These are phyloP conservation scores for Raja brachyura DNA, from an alignment of 2,113 vertebrate species.

Conservation along the genomic window DNA sequence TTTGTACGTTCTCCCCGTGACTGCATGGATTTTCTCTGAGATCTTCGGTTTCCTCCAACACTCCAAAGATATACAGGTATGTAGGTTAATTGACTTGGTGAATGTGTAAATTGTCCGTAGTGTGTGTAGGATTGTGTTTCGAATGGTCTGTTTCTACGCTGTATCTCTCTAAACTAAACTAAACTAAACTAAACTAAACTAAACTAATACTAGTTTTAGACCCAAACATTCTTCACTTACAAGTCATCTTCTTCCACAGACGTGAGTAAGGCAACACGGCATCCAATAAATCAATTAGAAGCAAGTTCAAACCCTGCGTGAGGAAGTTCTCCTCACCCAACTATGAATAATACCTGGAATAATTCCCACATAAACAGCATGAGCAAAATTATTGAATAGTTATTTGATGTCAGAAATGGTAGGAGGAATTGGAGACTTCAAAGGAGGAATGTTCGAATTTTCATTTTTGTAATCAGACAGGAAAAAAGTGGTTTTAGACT, in stretches of 20 bases:
- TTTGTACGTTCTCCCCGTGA: no score
- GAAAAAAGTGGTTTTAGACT: neutral
- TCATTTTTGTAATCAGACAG: neutral
- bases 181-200: neutral
- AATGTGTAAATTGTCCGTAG: no score
- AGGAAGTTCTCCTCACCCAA: neutral
- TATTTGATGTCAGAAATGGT: neutral
- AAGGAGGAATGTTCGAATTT: neutral
- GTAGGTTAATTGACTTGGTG: no score
- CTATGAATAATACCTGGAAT: conserved; percentile 10
- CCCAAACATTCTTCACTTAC: neutral
- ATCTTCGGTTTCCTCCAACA: no score
- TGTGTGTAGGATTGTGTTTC: no score
- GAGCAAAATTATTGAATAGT: neutral
- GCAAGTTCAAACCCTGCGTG: neutral
- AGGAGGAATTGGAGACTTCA: neutral
- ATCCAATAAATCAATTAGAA: neutral
- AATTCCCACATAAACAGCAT: neutral
- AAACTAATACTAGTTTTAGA: neutral
- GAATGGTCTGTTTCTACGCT: no score
- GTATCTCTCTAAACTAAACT: no score
- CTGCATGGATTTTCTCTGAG: no score
- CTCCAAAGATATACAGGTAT: no score
- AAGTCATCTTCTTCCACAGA: neutral
- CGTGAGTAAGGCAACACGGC: neutral